Conservation (phyloP, 2,113 vertebrate genomes). For the Strix aluco region DNA sequence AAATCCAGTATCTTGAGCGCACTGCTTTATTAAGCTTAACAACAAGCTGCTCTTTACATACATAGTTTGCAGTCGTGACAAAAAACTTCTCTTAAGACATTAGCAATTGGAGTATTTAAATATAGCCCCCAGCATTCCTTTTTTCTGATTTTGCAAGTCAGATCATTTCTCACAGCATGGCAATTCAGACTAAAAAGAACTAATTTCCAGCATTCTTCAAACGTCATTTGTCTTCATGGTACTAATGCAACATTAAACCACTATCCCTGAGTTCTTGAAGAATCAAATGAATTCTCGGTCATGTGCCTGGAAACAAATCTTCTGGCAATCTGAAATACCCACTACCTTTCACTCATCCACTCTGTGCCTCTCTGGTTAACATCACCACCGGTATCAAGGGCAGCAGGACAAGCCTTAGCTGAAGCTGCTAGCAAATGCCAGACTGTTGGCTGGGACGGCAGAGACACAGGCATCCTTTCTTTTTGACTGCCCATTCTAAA, state of each 20-base stretch:
- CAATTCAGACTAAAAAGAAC: conserved; percentile 21
- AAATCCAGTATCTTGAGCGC: background rate
- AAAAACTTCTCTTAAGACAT: background rate
- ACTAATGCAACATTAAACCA: background rate
- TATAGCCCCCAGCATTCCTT: background rate
- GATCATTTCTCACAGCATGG: background rate
- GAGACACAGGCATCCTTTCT: background rate
- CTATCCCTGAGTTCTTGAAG: background rate
- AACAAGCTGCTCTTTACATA: background rate
- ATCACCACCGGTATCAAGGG: background rate
- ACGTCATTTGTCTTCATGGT: conserved; percentile 13
- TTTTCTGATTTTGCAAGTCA: conserved; percentile 21
- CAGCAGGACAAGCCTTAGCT: background rate
- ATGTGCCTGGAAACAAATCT: background rate
- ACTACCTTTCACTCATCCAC: background rate
- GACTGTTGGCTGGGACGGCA: background rate
- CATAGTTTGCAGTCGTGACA: background rate
- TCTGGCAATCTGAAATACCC: background rate
- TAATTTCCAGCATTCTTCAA: conserved; percentile 19
- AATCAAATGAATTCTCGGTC: conserved; percentile 8
- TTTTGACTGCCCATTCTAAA: background rate
- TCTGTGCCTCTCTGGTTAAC: background rate
- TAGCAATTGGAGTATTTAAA: background rate
- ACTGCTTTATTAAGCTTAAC: background rate
- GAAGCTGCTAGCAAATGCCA: background rate